phyloP scores from a whole-genome alignment of 64 coral and sea anemone genomes.

The Astreopora myriophthalma region DNA sequence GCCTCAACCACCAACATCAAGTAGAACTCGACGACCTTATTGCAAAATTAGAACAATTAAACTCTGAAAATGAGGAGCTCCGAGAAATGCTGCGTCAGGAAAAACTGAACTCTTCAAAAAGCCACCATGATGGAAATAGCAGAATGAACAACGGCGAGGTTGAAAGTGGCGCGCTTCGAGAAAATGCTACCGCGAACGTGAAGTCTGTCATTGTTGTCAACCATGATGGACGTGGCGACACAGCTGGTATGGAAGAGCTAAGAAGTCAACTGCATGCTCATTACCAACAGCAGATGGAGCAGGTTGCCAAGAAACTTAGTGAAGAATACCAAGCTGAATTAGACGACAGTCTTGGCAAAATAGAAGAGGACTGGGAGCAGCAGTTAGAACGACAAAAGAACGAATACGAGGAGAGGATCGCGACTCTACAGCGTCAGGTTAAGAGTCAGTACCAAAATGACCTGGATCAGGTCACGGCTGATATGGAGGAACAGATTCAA shows the following conservation, averaged over 20 bases:
- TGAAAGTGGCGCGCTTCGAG: background rate
- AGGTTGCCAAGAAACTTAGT: constrained; percentile 67
- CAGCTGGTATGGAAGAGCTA: background rate
- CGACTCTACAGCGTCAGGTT: constrained; percentile 68
- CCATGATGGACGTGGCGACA: background rate
- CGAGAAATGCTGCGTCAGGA: constrained; percentile 35
- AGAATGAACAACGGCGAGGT: constrained; percentile 22
- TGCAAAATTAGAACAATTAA: constrained; percentile 72
- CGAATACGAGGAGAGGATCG: constrained; percentile 83
- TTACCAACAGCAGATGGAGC: constrained; percentile 86
- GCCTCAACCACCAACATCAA: constrained; percentile 84
- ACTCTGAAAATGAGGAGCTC: constrained; percentile 78
- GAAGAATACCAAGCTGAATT: constrained; percentile 83
- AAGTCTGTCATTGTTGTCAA: constrained; percentile 11
- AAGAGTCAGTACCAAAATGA: constrained; percentile 85
- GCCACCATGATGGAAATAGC: background rate
- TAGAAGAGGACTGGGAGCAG: constrained; percentile 89
- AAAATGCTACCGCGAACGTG: background rate
- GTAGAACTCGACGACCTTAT: constrained; percentile 81
- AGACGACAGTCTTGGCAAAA: constrained; percentile 75
- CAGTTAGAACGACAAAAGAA: constrained; percentile 82
- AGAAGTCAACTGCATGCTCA: constrained; percentile 47
- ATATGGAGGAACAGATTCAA: constrained; percentile 99
- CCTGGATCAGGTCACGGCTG: constrained; percentile 77
- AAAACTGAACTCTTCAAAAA: background rate